phyloP scores from a whole-genome alignment of 2,888 invertebrate genomes.

The Pyrrhopygopsis socrates region DNA sequence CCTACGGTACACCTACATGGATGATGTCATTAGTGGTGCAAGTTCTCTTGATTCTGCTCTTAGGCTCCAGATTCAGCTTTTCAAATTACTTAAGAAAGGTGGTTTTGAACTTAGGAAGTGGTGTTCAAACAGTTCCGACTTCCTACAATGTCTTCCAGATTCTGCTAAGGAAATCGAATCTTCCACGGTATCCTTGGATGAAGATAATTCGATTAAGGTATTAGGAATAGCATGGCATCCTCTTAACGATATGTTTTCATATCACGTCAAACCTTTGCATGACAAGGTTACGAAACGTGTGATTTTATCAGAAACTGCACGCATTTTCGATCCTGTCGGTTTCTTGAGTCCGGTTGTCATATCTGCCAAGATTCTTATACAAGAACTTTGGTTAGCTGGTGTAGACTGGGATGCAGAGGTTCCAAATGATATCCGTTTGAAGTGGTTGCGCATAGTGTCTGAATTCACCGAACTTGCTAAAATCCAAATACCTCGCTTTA shows the following conservation, averaged over 20 bases:
- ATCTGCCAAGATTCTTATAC: neutral
- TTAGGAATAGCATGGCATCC: conserved; percentile 36
- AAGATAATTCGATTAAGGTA: neutral
- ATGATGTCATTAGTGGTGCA: conserved; percentile 18
- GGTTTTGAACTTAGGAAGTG: conserved; percentile 38
- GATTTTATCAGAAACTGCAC: conserved; percentile 17
- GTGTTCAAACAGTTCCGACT: conserved; percentile 6
- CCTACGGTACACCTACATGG: neutral
- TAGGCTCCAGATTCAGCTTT: neutral
- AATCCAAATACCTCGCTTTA: neutral
- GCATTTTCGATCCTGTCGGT: conserved; percentile 34
- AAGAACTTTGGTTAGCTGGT: conserved; percentile 17
- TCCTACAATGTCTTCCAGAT: neutral
- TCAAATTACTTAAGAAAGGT: conserved; percentile 5
- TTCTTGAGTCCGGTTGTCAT: conserved; percentile 10
- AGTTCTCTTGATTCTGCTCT: neutral
- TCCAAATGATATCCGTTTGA: neutral
- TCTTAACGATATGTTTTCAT: conserved; percentile 13
- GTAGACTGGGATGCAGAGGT: conserved; percentile 15
- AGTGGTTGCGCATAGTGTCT: conserved; percentile 12
- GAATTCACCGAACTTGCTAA: neutral
- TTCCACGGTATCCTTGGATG: conserved; percentile 10
- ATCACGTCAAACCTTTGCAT: neutral
- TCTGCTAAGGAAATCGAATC: neutral
- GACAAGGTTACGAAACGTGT: conserved; percentile 5